A percentile compares a stretch with the other conserved stretches of the same genome.
phyloP scores from a whole-genome alignment of 92 coral and sea anemone genomes.

The Palythoa grandiflora region DNA sequence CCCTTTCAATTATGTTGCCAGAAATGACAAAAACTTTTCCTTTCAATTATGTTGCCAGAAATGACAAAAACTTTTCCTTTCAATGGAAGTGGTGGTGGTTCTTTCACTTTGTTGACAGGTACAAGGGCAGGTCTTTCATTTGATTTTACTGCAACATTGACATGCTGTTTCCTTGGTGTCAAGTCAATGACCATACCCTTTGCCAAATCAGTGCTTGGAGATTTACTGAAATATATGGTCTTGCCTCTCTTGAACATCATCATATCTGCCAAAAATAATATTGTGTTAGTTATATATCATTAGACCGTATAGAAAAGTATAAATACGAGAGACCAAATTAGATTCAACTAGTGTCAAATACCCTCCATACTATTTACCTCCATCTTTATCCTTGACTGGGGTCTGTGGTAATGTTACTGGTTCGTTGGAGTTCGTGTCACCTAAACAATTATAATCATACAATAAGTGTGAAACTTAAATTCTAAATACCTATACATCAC shows the following conservation, averaged over 20 bases:
- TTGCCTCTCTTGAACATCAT: conserved; percentile 11
- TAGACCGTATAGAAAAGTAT: background rate
- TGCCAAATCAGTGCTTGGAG: background rate
- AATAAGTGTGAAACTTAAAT: background rate
- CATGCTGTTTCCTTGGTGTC: conserved; percentile 64
- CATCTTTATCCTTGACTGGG: conserved; percentile 3
- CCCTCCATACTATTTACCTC: conserved; percentile 2
- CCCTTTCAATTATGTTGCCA: conserved; percentile 52
- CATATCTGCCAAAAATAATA: conserved; percentile 1
- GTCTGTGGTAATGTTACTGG: conserved; percentile 18
- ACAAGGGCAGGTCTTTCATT: conserved; percentile 52
- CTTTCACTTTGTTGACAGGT: conserved; percentile 38
- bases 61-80: conserved; percentile 58
- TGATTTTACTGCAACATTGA: conserved; percentile 41
- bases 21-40: conserved; percentile 59
- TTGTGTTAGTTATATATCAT: background rate
- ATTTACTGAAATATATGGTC: conserved; percentile 16
- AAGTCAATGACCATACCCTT: conserved; percentile 60
- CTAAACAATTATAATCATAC: background rate
- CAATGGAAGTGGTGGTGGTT: conserved; percentile 61
- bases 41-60: conserved; percentile 47
- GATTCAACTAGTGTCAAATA: background rate
- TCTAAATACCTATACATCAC: background rate
- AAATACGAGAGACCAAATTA: background rate
- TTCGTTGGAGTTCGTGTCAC: background rate